Base-by-base conservation (phyloP, 2,888 invertebrate genomes). In the Patella pellucida region DNA sequence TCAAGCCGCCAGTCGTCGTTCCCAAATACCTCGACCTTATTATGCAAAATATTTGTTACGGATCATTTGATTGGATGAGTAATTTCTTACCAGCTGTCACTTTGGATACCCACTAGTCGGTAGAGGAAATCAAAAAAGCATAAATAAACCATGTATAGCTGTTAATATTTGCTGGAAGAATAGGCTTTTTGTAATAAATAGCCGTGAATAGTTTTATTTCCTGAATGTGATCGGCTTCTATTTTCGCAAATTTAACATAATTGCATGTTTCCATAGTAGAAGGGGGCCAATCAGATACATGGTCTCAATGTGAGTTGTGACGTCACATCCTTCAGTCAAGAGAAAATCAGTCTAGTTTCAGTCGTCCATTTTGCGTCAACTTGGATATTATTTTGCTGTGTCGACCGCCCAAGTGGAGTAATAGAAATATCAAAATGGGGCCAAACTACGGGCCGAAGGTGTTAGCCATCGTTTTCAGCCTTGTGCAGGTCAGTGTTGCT, bases 401-500 rank as follows among this genome's bases (percentile, higher is more conserved):
- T 62, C 23, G 23, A 62, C 23, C 62, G 19, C 50, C 31, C 15
- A n/a, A 69, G 11, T 69, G 69, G 51, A 69, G 69, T 50, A 51
- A 41, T 50, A 51, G 31, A 27, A 19, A 19, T n/a, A 73, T 74
- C 72, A 76, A 78, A 79, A 84, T 84, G 84, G 83, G 83, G 78
- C 81, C 81, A 72, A 74, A 79, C 15, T 78, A 74, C 76, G 82
- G 80, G 79, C 84, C 81, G 75, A 74, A 75, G 77, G 79, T 84
- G 77, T 75, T 81, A 68, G 77, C 82, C 69, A 73, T 79, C 27
- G 74, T 82, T 23, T 78, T 74, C 68, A 76, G 79, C 69, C 81
- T 81, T 71, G 74, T 83, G 74, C 80, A 83, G 80, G 81, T 82
- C 75, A 80, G 84, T 80, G 79, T 82, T 75, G 82, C 82, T 27